These are phyloP conservation scores for Nasonia vitripennis DNA, from an alignment of 1,140 invertebrate genomes.

Conservation along the genomic window DNA sequence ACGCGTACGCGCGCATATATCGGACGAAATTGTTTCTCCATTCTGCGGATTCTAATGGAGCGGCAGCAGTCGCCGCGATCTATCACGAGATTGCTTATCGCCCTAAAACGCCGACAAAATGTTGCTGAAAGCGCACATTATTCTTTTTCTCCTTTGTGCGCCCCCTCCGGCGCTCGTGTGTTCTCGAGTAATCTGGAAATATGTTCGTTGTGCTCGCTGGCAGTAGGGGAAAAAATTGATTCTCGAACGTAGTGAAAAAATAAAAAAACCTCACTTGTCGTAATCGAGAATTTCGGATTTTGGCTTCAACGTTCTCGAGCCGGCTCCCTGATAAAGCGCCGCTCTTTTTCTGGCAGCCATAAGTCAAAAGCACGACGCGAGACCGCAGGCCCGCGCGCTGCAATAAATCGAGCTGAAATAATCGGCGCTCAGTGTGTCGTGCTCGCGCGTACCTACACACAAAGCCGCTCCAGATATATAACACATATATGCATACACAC, in stretches of 20 bases:
- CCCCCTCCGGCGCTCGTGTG: no score
- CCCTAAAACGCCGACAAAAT: background rate
- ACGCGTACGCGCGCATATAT: no score
- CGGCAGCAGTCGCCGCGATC: background rate
- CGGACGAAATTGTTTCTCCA: background rate
- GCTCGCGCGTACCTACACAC: background rate
- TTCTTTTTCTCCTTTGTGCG: background rate
- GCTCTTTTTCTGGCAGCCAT: background rate
- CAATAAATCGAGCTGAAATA: constrained; percentile 47
- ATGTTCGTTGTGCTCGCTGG: background rate
- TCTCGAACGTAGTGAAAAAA: no score
- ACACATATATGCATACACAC: background rate
- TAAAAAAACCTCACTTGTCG: no score
- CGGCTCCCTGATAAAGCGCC: background rate
- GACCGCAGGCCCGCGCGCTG: background rate
- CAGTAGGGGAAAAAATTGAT: background rate
- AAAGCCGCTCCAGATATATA: background rate
- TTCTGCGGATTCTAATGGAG: background rate
- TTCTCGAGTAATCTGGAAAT: background rate
- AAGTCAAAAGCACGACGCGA: background rate
- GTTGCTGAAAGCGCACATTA: background rate
- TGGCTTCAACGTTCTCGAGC: background rate
- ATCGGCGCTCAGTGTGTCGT: constrained; percentile 8
- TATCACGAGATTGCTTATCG: background rate
- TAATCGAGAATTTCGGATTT: background rate